Evolutionary conservation across 1,140 invertebrate species (phyloP), one percentile per base, ranked within the genome.

Genomic region (Callitettix versicolor): DNA sequence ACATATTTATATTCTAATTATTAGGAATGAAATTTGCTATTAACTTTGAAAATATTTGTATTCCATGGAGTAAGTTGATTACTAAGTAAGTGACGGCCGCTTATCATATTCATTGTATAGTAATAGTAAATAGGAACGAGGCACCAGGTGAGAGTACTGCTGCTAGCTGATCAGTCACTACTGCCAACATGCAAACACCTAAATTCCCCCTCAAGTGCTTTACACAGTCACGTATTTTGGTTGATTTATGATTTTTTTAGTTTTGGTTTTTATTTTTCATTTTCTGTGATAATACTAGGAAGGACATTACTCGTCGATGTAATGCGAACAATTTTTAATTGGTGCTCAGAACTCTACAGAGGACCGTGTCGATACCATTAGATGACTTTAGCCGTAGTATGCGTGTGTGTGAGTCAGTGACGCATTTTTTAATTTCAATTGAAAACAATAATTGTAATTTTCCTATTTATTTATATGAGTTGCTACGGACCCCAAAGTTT

Each of bases 131-230:
- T 4, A 30, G 26, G 9, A 30, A 30, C 26, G 26, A 30, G 26
- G 26, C 26, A 30, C 26, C 26, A 30, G 46, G 46, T n/a, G 14
- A 20, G 46, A 30, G 46, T 14, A 6, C 46, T 49, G 46, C 46
- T 50, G 56, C 47, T 40, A 46, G 33, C 55, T 47, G 59, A 53
- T 52, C 48, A 18, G 22, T 57, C 53, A 50, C 42, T 55, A 60
- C 59, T 60, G 59, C 59, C 59, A 57, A 46, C 15, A 49, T 49
- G 43, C 48, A 53, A 26, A 56, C 30, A 56, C 62, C 58, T 60
- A 55, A 64, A 59, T 62, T 56, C 61, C 63, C 56, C 63, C 62
- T 62, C 61, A 65, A 65, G 63, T 65, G 63, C 63, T 65, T 65
- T 65, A 65, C 59, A 63, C 61, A 61, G 57, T 63, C 57, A 61